phyloP scores from a whole-genome alignment of 2,113 vertebrate species.

The Cnemophilus loriae region DNA sequence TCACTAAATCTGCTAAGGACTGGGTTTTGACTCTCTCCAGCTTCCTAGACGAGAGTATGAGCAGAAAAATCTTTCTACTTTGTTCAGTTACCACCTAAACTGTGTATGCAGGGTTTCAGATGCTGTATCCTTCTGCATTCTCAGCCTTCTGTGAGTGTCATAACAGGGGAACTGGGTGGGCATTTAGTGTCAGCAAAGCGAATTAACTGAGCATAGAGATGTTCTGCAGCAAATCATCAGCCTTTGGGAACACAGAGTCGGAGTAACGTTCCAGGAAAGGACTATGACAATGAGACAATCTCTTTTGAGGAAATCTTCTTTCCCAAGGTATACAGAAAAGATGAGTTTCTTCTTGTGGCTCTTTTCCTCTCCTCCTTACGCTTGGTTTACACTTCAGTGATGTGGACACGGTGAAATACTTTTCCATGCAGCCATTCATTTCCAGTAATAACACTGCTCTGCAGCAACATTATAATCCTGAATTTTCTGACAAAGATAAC shows the following conservation, averaged over 20 bases:
- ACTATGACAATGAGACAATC: fast-evolving
- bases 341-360: neutral
- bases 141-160: neutral
- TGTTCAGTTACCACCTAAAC: neutral
- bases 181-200: neutral
- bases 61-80: neutral
- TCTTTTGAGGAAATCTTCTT: neutral
- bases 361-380: neutral
- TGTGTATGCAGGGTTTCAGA: neutral
- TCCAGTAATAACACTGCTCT: neutral
- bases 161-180: neutral
- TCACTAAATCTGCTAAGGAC: neutral
- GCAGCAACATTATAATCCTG: neutral
- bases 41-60: neutral
- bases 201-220: neutral
- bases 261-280: neutral
- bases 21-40: neutral
- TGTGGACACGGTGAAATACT: neutral
- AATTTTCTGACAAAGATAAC: neutral
- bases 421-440: neutral
- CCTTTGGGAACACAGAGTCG: neutral
- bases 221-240: neutral
- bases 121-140: neutral
- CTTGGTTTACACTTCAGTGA: neutral
- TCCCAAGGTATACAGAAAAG: neutral